Percentiles rank a stretch among this genome's conserved stretches.
These are phyloP conservation scores for Chrysomallon squamiferum DNA, from an alignment of 1,140 invertebrate genomes.

Conservation along the genomic window DNA sequence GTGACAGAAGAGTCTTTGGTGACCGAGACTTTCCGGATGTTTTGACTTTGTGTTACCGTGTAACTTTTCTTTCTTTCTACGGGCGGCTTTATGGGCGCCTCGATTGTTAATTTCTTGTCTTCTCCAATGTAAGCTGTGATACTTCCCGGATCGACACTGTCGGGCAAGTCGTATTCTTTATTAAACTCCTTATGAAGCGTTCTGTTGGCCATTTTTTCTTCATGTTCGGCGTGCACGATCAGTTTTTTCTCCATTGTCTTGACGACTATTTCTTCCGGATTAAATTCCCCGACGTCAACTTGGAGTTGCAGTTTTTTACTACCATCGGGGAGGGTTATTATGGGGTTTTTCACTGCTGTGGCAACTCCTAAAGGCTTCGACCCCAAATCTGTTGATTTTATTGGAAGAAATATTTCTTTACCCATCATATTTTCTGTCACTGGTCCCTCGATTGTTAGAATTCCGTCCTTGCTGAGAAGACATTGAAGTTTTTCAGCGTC, in stretches of 20 bases:
- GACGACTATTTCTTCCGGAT: conserved; percentile 58
- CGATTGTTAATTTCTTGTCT: conserved; percentile 57
- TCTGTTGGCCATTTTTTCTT: conserved; percentile 54
- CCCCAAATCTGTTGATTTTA: conserved; percentile 20
- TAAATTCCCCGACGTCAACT: conserved; percentile 57
- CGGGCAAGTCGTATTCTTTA: conserved; percentile 62
- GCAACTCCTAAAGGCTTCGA: conserved; percentile 35
- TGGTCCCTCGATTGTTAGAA: conserved; percentile 54
- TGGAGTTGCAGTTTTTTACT: conserved; percentile 51
- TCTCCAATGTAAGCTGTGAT: conserved; percentile 60
- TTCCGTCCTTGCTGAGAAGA: conserved; percentile 57
- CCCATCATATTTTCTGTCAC: conserved; percentile 29
- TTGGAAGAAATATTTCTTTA: conserved; percentile 36
- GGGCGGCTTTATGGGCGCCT: conserved; percentile 59
- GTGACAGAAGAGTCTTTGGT: conserved; percentile 56
- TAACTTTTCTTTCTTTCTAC: conserved; percentile 43
- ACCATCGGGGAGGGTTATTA: conserved; percentile 57
- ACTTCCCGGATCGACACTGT: conserved; percentile 57
- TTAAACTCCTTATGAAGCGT: conserved; percentile 62
- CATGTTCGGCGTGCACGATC: conserved; percentile 59
- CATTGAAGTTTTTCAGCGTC: conserved; percentile 55
- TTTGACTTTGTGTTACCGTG: conserved; percentile 52
- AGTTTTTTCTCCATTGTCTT: conserved; percentile 60
- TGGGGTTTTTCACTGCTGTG: conserved; percentile 55
- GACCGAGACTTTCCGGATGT: conserved; percentile 52